Conservation (phyloP, 2,113 vertebrate species). For the Dryoscopus gambensis region DNA sequence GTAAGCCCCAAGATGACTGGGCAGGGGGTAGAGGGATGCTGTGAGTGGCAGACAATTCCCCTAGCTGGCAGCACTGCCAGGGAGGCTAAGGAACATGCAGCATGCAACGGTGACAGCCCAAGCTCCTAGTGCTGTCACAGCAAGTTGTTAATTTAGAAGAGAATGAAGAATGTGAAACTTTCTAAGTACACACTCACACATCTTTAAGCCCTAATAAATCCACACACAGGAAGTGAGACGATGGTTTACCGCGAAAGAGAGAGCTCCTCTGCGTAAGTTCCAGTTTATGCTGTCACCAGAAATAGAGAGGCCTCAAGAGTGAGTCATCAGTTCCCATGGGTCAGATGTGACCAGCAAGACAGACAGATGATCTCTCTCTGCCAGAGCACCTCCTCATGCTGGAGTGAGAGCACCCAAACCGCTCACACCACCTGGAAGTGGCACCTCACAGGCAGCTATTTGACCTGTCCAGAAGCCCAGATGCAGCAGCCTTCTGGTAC, state of each 20-base stretch:
- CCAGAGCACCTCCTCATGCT: neutral
- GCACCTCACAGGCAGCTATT: neutral
- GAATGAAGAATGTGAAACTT: neutral
- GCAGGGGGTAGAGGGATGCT: neutral
- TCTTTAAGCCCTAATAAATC: neutral
- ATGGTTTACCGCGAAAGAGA: neutral
- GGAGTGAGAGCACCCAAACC: neutral
- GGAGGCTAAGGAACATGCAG: neutral
- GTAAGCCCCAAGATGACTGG: neutral
- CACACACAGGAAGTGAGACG: neutral
- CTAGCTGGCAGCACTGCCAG: neutral
- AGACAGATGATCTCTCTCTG: neutral
- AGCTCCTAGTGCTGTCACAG: neutral
- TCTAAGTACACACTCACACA: neutral
- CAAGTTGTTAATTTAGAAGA: neutral
- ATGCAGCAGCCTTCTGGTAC: neutral
- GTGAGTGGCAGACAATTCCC: neutral
- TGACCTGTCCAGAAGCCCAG: neutral
- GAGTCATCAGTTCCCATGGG: neutral
- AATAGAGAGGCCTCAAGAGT: neutral
- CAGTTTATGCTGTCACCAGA: neutral
- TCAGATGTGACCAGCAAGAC: neutral
- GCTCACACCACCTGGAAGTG: neutral
- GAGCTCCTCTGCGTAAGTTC: neutral
- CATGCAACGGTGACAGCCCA: rapidly evolving